A percentile compares a stretch with the other conserved stretches of the same genome.
Evolutionary conservation across 1,140 invertebrate genomes (phyloP).

Genomic region (Rhagoletis zephyria): DNA sequence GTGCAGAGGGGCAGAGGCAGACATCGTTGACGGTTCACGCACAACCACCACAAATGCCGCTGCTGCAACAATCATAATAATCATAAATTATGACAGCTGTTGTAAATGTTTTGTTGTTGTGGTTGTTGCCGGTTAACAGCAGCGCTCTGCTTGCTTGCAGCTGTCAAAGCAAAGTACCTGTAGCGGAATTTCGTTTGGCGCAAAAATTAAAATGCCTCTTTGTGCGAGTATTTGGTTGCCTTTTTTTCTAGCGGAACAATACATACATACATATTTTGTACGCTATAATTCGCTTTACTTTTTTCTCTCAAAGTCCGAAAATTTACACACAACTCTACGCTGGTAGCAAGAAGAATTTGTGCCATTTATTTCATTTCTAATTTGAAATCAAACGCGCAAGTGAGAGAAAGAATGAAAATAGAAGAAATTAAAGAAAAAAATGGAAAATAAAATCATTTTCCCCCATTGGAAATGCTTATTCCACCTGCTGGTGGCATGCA

Average conservation of each 20-base stretch:
- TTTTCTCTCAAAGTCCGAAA: background rate
- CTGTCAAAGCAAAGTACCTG: background rate
- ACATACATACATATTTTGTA: background rate
- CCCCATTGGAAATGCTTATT: too few species aligned
- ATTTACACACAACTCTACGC: background rate
- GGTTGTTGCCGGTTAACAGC: background rate
- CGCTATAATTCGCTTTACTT: background rate
- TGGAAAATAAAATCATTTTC: background rate
- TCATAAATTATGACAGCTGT: slow-evolving; percentile 49
- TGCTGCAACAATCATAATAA: slow-evolving; percentile 19
- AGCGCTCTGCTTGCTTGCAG: background rate
- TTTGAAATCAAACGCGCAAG: background rate
- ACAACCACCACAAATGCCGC: background rate
- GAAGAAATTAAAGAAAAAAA: background rate
- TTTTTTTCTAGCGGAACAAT: background rate
- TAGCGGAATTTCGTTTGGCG: background rate
- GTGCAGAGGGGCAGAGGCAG: too few species aligned
- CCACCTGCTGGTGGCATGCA: background rate
- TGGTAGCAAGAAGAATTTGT: background rate
- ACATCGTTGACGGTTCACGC: too few species aligned
- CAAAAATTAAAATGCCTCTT: background rate
- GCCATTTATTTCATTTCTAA: slow-evolving; percentile 30
- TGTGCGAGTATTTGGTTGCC: background rate
- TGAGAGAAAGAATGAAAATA: background rate
- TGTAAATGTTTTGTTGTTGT: background rate